phyloP scores from a whole-genome alignment of 2,797 vertebrate genomes.

The Limosa lapponica region DNA sequence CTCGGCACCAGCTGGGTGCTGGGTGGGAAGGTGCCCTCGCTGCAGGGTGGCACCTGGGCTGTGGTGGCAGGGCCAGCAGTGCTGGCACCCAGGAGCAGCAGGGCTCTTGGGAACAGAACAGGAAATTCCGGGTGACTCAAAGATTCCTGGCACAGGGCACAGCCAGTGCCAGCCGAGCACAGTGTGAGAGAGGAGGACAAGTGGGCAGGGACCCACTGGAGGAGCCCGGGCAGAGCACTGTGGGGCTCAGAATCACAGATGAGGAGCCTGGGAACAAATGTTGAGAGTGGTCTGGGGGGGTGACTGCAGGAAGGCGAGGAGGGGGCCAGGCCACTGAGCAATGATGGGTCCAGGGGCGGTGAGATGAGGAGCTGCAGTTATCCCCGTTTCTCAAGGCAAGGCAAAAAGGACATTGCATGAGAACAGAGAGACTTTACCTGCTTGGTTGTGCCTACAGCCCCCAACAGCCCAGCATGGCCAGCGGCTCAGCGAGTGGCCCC shows the following conservation, averaged over 20 bases:
- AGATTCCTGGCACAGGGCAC: not conserved
- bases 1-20: fast-evolving
- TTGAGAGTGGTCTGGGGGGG: fast-evolving
- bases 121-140: constrained; percentile 7
- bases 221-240: fast-evolving
- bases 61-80: not conserved
- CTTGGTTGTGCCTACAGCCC: not conserved
- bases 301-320: not conserved
- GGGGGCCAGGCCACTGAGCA: fast-evolving
- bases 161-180: not conserved
- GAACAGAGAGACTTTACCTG: not conserved
- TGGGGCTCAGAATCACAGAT: not conserved
- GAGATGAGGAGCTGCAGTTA: not conserved
- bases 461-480: not conserved
- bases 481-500: not conserved
- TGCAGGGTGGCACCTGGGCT: not conserved
- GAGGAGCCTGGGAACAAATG: not conserved
- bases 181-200: not conserved
- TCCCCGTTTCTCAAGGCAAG: not conserved
- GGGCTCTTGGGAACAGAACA: not conserved
- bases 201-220: fast-evolving
- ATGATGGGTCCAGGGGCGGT: fast-evolving
- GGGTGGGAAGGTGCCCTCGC: not conserved
- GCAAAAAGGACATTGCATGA: not conserved
- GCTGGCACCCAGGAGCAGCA: not conserved